Conservation (phyloP, 2,888 invertebrate genomes). For the Polydrusus tereticollis region DNA sequence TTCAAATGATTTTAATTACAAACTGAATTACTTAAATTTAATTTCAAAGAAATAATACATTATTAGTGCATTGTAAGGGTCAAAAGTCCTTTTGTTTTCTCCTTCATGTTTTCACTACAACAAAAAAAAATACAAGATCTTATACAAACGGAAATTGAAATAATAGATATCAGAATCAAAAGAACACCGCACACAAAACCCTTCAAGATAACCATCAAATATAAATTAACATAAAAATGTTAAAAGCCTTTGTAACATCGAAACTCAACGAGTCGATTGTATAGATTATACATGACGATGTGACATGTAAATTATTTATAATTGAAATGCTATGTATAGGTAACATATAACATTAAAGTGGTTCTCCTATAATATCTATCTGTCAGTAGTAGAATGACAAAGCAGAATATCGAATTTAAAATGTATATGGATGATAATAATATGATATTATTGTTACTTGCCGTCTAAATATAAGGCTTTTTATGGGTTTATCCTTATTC, state of each 20-base stretch:
- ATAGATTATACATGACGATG: constrained; percentile 24
- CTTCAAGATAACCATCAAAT: not conserved
- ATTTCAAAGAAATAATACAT: no score
- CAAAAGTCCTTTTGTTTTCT: no score
- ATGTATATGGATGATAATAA: constrained; percentile 7
- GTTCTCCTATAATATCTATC: constrained; percentile 36
- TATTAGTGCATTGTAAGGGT: no score
- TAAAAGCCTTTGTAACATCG: constrained; percentile 14
- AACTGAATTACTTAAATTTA: no score
- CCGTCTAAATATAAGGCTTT: not conserved
- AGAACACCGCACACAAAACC: constrained; percentile 3
- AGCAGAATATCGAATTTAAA: constrained; percentile 32
- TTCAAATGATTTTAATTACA: no score
- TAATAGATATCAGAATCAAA: constrained; percentile 3
- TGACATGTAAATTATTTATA: constrained; percentile 40
- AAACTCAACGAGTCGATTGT: constrained; percentile 10
- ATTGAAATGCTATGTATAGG: constrained; percentile 35
- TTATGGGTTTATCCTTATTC: not conserved
- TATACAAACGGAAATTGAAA: not conserved
- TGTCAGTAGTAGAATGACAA: constrained; percentile 38
- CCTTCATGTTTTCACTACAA: not conserved
- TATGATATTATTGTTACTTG: not conserved
- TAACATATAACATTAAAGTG: constrained; percentile 29
- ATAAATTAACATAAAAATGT: constrained; percentile 14
- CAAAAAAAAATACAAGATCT: not conserved